These are phyloP conservation scores for Stomorhina lunata DNA, from an alignment of 2,888 invertebrate genomes.

Conservation along the genomic window DNA sequence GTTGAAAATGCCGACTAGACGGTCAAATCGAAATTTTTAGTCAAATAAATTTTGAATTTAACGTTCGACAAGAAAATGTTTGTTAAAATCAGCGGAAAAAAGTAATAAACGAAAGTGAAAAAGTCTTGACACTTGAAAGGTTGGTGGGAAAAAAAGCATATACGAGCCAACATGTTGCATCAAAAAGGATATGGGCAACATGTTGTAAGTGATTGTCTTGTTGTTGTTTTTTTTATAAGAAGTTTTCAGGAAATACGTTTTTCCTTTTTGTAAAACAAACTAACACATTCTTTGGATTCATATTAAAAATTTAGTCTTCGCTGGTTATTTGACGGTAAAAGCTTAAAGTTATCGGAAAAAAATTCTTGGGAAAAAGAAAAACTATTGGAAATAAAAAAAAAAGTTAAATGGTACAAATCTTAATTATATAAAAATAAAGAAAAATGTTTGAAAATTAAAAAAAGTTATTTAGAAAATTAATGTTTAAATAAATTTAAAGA, in stretches of 20 bases:
- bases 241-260: conserved; percentile 28
- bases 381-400: neutral
- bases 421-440: conserved; percentile 21
- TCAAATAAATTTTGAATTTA: neutral
- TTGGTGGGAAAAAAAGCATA: neutral
- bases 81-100: neutral
- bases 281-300: conserved; percentile 30
- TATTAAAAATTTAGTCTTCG: conserved; percentile 60
- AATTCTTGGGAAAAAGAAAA: neutral
- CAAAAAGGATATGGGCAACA: conserved; percentile 50
- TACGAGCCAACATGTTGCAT: conserved; percentile 15
- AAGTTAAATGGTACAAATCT: neutral
- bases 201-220: conserved; percentile 38
- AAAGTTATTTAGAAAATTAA: too few relatives aligned
- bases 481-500: too few relatives aligned
- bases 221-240: too few relatives aligned
- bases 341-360: conserved; percentile 50
- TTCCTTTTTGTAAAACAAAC: neutral
- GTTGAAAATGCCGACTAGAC: conserved; percentile 66
- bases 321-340: conserved; percentile 61
- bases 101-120: conserved; percentile 34
- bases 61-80: neutral
- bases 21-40: neutral
- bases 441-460: too few relatives aligned
- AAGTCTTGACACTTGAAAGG: neutral